Evolutionary conservation across 2,113 vertebrate genomes (phyloP).

Genomic region (Forbesichthys papilliferus): DNA sequence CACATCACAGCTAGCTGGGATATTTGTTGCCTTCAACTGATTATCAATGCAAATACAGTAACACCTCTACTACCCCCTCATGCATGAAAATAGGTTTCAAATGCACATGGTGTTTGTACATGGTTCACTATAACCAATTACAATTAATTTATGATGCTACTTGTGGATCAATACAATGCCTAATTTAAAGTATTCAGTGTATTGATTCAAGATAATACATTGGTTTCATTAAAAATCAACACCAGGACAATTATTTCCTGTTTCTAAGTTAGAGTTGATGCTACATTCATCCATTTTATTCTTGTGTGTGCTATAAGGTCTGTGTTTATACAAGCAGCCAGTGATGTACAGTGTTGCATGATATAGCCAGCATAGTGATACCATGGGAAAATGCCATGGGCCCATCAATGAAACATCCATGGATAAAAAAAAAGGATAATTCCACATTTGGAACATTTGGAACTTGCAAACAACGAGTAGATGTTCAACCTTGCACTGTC

Average conservation of each 20-base stretch:
- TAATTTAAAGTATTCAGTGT: constrained; percentile 44
- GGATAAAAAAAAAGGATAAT: too few species aligned
- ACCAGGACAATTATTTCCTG: constrained; percentile 41
- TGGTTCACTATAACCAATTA: constrained; percentile 26
- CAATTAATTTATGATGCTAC: constrained; percentile 33
- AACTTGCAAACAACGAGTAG: neutral
- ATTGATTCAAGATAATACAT: too few species aligned
- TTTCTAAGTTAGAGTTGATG: constrained; percentile 45
- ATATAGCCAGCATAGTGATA: too few species aligned
- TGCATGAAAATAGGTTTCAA: constrained; percentile 13
- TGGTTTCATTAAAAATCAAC: constrained; percentile 60
- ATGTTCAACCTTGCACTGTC: neutral
- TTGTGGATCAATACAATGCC: constrained; percentile 33
- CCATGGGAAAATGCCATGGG: too few species aligned
- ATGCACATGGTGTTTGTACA: constrained; percentile 20
- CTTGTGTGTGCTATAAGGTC: constrained; percentile 22
- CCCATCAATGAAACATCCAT: too few species aligned
- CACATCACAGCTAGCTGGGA: too few species aligned
- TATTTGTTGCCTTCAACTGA: constrained; percentile 4
- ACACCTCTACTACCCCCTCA: neutral
- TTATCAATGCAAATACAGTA: constrained; percentile 22
- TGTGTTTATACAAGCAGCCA: too few species aligned
- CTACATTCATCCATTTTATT: constrained; percentile 39
- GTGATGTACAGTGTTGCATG: too few species aligned
- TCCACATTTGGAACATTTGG: too few species aligned